Percentiles rank a stretch among this genome's conserved stretches.
Conservation (phyloP, 2,113 vertebrate genomes). For the Notothenia coriiceps region DNA sequence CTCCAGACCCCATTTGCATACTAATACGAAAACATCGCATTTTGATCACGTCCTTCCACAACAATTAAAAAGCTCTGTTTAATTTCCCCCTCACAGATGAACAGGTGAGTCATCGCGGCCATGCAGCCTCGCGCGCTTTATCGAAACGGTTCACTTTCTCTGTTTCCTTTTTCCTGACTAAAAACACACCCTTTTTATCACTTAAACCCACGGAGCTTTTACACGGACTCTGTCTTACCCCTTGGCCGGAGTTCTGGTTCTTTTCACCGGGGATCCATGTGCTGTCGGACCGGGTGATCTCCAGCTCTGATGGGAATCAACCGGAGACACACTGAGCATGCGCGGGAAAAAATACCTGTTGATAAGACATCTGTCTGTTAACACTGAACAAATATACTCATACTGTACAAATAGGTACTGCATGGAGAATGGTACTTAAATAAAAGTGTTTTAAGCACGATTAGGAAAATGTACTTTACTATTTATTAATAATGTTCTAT, state of each 20-base stretch:
- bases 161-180: not conserved
- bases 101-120: constrained; percentile 59
- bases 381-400: not conserved
- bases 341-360: constrained; percentile 1
- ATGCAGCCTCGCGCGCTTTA: constrained; percentile 14
- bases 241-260: constrained; percentile 38
- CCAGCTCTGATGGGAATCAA: constrained; percentile 42
- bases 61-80: too few relatives aligned
- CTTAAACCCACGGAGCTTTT: not conserved
- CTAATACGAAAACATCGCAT: not conserved
- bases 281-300: constrained; percentile 34
- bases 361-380: not conserved
- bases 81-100: too few relatives aligned
- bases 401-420: too few relatives aligned
- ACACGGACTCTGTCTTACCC: constrained; percentile 58
- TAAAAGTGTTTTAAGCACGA: not conserved
- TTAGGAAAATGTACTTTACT: too few relatives aligned
- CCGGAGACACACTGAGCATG: constrained; percentile 64
- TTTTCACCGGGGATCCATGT: constrained; percentile 68
- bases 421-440: not conserved
- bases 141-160: not conserved
- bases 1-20: too few relatives aligned
- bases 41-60: not conserved
- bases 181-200: not conserved
- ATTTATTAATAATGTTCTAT: too few relatives aligned